Base-by-base conservation (phyloP, 23 tunicate species). In the Styela clava region DNA sequence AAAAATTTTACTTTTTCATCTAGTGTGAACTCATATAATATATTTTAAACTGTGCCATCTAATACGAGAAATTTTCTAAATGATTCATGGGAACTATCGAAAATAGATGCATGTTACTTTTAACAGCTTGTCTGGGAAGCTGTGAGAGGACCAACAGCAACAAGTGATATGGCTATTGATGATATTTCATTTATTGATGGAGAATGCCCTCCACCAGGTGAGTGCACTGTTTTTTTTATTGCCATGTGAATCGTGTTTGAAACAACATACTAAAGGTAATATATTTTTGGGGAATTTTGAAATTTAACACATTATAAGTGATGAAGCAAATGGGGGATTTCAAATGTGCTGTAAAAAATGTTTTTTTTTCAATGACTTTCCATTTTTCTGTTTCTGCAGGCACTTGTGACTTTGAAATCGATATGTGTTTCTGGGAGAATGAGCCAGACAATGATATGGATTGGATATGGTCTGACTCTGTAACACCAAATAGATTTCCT, bases 151-250 rank as follows among this genome's bases (percentile, higher is more conserved):
- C 65, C 83, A 44, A 80, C 93, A 24, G 73, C 69, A 19, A 69
- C 64, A 74, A 84, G 89, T 78, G 98, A 93, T 77, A 88, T 93
- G 62, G 98, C 98, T 2, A 81, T 93, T 68, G 98, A 93, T 62
- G 98, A 93, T 68, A 65, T 74, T 69, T 52, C 52, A 62, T 31
- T 93, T 2, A 62, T 62, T 16, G 93, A 88, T 61, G 98, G 98
- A 3, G 89, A 68, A 62, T 93, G 98, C 36, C 98, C 98, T 0
- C 93, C 93, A 74, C 84, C 98, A 69, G 93, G 98, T 93, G 2
- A 74, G 62, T n/a, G n/a, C n/a, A n/a, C n/a, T n/a, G n/a, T 61
- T 16, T 22, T 18, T 64, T 29, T n/a, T n/a, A n/a, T n/a, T n/a
- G n/a, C n/a, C n/a, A n/a, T n/a, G n/a, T n/a, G n/a, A n/a, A n/a